Base-by-base conservation (phyloP, 2,797 vertebrate genomes). In the Hippopotamyrus pictus region DNA sequence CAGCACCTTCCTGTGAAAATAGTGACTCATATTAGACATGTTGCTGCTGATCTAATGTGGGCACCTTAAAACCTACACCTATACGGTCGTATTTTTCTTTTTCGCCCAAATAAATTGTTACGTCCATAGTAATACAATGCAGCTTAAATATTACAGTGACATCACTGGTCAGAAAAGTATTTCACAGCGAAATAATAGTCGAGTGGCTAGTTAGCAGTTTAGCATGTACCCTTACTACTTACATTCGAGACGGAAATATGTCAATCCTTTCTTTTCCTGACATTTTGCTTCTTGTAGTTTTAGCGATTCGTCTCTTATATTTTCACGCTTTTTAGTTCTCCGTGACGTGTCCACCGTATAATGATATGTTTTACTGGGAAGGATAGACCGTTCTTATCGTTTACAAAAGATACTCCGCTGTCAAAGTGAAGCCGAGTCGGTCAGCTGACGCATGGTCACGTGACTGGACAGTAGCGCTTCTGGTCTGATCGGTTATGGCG, bases 201-300 rank as follows among this genome's bases (percentile, higher is more conserved):
- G 11, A 51, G 46, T 51, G 14, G n/a, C 82, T 83, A 84, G 82
- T 51, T 50, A 84, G 82, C 82, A 19, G 1, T 3, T 51, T 84
- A 84, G 82, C 82, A 84, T 6, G 22, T 14, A 11, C 44, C 25
- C 46, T 8, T 91, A 89, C 90, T 93, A 96, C 98, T 97, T 95
- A 99, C 98, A 99, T 99, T 94, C 98, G 96, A 84, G 98, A 99
- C 1, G 98, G 98, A 93, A 99, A 99, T 88, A 99, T 91, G 93
- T 99, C 98, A 94, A 99, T 98, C 94, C 98, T 95, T 1, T 99
- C 98, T 94, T 99, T 99, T 92, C 95, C 96, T 89, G 98, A 98
- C 98, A 99, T 99, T 92, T 93, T 95, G 93, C 91, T 86, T 50
- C 93, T 92, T 89, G 89, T 82, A 87, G 51, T 25, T 41, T 41